phyloP scores from a whole-genome alignment of 2,888 invertebrate genomes.

The Apodemia zela region DNA sequence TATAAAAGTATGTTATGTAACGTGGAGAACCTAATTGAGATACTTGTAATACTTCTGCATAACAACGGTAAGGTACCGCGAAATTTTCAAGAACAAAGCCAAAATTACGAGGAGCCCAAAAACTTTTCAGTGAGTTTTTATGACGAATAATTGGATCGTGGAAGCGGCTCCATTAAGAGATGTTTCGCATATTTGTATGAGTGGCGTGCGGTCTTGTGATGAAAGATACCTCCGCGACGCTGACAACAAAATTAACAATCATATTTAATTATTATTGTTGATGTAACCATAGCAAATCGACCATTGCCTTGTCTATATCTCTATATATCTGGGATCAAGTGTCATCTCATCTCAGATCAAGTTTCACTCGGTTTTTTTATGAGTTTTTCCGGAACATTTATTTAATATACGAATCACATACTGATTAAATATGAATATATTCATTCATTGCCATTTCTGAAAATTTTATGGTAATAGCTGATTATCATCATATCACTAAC shows the following conservation, averaged over 20 bases:
- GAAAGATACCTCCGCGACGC: slow-evolving; percentile 35
- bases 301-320: no score
- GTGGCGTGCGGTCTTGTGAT: slow-evolving; percentile 40
- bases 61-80: slow-evolving; percentile 36
- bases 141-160: slow-evolving; percentile 48
- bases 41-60: slow-evolving; percentile 34
- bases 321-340: no score
- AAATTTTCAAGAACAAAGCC: slow-evolving; percentile 41
- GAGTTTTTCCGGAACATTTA: no score
- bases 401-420: no score
- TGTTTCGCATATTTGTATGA: slow-evolving; percentile 48
- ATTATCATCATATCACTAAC: no score
- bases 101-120: slow-evolving; percentile 51
- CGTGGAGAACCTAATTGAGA: slow-evolving; percentile 19
- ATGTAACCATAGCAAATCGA: no score
- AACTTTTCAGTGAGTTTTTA: slow-evolving; percentile 48
- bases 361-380: no score
- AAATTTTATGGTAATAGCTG: no score
- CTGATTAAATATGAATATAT: no score
- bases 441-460: no score
- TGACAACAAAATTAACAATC: slow-evolving; percentile 4
- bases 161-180: slow-evolving; percentile 51
- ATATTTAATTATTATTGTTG: slow-evolving; percentile 6
- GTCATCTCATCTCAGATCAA: no score
- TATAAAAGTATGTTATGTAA: slow-evolving; percentile 13